Evolutionary conservation across 2,797 vertebrate genomes (phyloP).

Genomic region (Echeneis naucrates): DNA sequence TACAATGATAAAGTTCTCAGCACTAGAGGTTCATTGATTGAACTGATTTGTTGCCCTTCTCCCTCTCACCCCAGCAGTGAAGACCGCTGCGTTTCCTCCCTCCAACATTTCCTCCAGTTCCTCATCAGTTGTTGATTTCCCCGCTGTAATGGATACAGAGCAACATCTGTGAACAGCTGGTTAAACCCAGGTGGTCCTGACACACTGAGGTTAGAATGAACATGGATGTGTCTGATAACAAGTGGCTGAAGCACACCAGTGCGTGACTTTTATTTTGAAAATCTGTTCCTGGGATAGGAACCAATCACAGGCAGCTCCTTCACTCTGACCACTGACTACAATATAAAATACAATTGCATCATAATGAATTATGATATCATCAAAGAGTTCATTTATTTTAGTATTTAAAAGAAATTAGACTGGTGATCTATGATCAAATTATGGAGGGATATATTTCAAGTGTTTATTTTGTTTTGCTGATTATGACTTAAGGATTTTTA

Average conservation of each 20-base stretch:
- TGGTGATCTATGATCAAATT: no score
- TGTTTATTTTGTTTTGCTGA: no score
- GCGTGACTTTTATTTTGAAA: not conserved
- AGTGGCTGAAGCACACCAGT: not conserved
- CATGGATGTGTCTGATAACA: not conserved
- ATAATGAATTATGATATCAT: no score
- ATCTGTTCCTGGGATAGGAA: no score
- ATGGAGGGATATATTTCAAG: not conserved
- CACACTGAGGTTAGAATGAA: not conserved
- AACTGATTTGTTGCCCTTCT: not conserved
- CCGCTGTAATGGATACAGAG: slow-evolving; percentile 80
- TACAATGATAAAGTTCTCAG: not conserved
- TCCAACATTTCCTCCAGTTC: slow-evolving; percentile 96
- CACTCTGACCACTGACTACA: no score
- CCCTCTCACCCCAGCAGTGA: slow-evolving; percentile 87
- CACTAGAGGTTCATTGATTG: not conserved
- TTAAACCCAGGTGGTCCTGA: not conserved
- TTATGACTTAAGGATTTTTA: no score
- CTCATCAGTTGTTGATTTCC: slow-evolving; percentile 92
- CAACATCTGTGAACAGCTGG: not conserved
- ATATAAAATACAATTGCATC: no score
- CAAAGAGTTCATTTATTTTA: no score
- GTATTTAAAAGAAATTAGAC: no score
- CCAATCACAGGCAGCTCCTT: no score
- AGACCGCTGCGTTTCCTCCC: slow-evolving; percentile 92